Base-by-base conservation (phyloP, 2,113 vertebrate genomes). In the Grantiella picta region DNA sequence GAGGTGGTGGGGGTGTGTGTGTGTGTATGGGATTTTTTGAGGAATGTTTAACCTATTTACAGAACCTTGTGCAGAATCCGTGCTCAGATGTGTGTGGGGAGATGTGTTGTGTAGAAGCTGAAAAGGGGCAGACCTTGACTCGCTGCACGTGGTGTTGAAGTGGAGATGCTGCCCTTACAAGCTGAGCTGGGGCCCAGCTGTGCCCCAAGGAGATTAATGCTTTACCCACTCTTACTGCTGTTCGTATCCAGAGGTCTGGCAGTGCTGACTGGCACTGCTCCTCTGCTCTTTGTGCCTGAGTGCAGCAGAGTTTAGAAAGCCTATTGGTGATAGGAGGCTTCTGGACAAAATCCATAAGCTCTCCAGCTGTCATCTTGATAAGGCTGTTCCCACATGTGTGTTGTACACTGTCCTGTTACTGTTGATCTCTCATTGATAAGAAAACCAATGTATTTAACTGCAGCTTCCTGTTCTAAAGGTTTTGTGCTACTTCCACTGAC, bases 391-490 rank as follows among this genome's bases (percentile, higher is more conserved):
- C 88, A 78, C 88, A 72, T 94, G 82, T 90, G 79, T 94, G 92
- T 45, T 82, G 70, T 95, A 23, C 87, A 38, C 96, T 92, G 82
- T 66, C 90, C 95, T 91, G 81, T 86, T 96, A 27, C 75, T 90
- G 82, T 88, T 86, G 95, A 97, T 96, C 80, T 75, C 65, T 56
- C 69, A 23, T 57, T 90, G 90, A 96, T 96, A 96, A 93, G 72
- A 89, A 90, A 95, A 77, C 70, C 78, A 70, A 45, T 60, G 94
- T 56, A 72, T 94, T 96, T 89, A 92, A 82, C 90, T 95, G 87
- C 90, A 93, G 79, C 63, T 96, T 96, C 95, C 94, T 91, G 81
- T 93, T 97, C 92, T 92, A 90, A 89, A 88, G 92, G 78, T 91
- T 96, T 85, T 91, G 63, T 89, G 81, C 66, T 87, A 11, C 42